phyloP scores from a whole-genome alignment of 2,888 invertebrate species.

The Andrena bucephala region DNA sequence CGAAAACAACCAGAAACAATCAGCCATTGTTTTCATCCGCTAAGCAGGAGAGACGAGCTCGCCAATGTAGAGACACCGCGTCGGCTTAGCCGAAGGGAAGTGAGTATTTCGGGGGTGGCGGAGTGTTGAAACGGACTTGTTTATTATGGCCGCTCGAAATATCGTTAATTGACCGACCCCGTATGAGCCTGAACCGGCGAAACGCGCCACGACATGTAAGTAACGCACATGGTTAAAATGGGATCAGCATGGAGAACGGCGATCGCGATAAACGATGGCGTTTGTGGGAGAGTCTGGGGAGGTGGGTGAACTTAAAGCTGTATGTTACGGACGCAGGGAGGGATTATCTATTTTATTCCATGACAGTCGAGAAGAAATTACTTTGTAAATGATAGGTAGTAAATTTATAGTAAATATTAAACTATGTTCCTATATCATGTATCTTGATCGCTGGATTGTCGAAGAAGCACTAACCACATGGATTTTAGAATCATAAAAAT shows the following conservation, averaged over 20 bases:
- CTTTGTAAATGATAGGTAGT: neutral
- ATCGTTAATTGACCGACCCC: slow-evolving; percentile 57
- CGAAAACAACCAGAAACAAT: slow-evolving; percentile 66
- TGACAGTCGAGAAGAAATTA: neutral
- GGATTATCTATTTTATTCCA: neutral
- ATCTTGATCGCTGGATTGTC: no score
- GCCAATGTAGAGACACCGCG: slow-evolving; percentile 26
- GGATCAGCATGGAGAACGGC: slow-evolving; percentile 26
- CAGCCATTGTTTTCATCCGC: slow-evolving; percentile 51
- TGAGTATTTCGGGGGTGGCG: slow-evolving; percentile 56
- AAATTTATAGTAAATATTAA: no score
- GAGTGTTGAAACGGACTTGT: slow-evolving; percentile 35
- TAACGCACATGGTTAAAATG: slow-evolving; percentile 26
- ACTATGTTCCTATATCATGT: no score
- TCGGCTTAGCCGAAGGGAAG: slow-evolving; percentile 27
- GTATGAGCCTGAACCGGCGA: slow-evolving; percentile 6
- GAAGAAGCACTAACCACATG: no score
- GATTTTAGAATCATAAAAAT: no score
- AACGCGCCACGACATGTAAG: slow-evolving; percentile 21
- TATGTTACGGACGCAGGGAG: neutral
- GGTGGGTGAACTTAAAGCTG: slow-evolving; percentile 3
- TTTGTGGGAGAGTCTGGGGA: slow-evolving; percentile 5
- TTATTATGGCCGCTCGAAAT: slow-evolving; percentile 49
- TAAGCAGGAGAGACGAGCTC: slow-evolving; percentile 33
- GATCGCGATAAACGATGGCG: slow-evolving; percentile 28